Evolutionary conservation across 2,888 invertebrate species (phyloP), one percentile per base, ranked within the genome.

Genomic region (Eupithecia inturbata): DNA sequence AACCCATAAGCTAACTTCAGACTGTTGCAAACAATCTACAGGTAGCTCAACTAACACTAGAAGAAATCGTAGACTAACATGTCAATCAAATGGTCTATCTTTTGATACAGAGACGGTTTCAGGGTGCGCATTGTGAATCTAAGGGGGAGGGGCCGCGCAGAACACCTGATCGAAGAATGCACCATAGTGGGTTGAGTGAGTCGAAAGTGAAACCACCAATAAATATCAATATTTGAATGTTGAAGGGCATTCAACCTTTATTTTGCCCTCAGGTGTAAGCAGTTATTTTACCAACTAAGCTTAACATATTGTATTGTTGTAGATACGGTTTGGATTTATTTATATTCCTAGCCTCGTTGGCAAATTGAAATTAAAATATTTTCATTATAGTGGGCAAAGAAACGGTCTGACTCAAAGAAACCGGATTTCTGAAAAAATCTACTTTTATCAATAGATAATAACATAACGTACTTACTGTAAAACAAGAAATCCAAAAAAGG

Each of bases 191-290:
- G 10, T 53, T 53, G 33, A 33, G 62, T 33, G 70, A 83, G 78
- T 81, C 80, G 84, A 88, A 88, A 89, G 87, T 85, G 85, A 87
- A 89, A 88, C 83, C 80, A 80, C 72, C 72, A 80, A 80, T 84
- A 78, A 83, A 85, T 80, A 85, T 88, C 84, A 86, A 85, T 84
- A 86, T 85, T 86, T 84, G 80, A 85, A 87, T 84, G 82, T 84
- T 83, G 82, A 80, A 79, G 85, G 84, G 78, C 85, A 77, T 84
- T 87, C 84, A 87, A 86, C 86, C 80, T 77, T 74, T 63, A 72
- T 28, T 81, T 73, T 63, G 68, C 39, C 53, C 16, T 39, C 12
- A 68, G 77, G 73, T 80, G 76, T 74, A 76, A 77, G 53, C 45
- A 49, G 36, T 26, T 62, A 64, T 62, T 41, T 67, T 26, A 36